A percentile compares a stretch with the other conserved stretches of the same genome.
These are phyloP conservation scores for Glossophaga mutica DNA, from an alignment of 2,797 vertebrate species.

Conservation along the genomic window DNA sequence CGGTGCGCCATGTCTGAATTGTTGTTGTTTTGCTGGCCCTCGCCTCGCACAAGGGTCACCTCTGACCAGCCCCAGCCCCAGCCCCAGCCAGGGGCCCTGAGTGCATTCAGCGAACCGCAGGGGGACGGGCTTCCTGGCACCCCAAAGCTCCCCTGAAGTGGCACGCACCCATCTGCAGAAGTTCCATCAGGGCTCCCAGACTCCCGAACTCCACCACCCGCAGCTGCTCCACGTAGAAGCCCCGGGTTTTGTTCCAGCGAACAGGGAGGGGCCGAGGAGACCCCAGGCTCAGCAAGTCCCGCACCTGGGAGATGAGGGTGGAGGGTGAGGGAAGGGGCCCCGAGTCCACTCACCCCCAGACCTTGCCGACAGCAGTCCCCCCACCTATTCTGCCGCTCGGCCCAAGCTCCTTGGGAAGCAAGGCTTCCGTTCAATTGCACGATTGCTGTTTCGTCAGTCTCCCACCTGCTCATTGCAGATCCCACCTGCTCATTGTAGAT, in stretches of 20 bases:
- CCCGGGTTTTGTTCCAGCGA: slow-evolving; percentile 80
- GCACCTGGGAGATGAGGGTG: slow-evolving; percentile 71
- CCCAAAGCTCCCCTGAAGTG: background rate
- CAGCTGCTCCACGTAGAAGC: slow-evolving; percentile 84
- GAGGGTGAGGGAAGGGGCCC: background rate
- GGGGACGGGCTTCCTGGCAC: accelerated
- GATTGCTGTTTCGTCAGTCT: background rate
- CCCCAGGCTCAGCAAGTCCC: slow-evolving; percentile 79
- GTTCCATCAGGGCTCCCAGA: slow-evolving; percentile 77
- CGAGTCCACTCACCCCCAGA: background rate
- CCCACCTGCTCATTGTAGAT: slow-evolving; percentile 87
- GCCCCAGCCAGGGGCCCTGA: background rate
- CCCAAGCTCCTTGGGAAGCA: background rate
- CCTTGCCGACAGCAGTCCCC: background rate
- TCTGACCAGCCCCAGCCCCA: background rate
- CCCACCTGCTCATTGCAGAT: slow-evolving; percentile 85
- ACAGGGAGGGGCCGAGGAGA: slow-evolving; percentile 71
- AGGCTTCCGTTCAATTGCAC: background rate
- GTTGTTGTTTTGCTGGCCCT: background rate
- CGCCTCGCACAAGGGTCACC: background rate
- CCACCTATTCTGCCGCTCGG: background rate
- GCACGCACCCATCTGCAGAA: slow-evolving; percentile 80
- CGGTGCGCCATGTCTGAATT: background rate
- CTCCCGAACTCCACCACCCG: slow-evolving; percentile 76
- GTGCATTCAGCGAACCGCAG: background rate